Base-by-base conservation (phyloP, 2,797 vertebrate species). In the Gambusia yucatana region DNA sequence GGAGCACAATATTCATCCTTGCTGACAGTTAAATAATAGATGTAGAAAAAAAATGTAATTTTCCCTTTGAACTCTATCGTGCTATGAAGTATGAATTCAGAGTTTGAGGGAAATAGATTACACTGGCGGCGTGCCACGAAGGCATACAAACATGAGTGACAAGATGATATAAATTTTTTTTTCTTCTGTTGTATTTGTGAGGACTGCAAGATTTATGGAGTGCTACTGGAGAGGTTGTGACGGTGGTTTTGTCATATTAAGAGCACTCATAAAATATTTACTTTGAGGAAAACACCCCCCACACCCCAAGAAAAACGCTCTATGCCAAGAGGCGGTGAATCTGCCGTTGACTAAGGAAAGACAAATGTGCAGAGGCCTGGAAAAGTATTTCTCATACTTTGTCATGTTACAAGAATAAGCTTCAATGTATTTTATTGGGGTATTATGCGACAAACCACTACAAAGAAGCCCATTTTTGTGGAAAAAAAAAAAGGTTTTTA, bases 11-110 rank as follows among this genome's bases (percentile, higher is more conserved):
- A 90, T 93, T 92, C 93, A 92, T 89, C 91, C 81, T 80, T 84
- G 84, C 90, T 93, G 93, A 94, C 93, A 94, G 93, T 90, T 93
- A 94, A 94, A 95, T 94, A 95, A 95, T 93, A 94, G 92, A 94
- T 94, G 87, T 87, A 87, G 78, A 91, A 91, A 91, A 91, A 89
- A 88, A 91, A 93, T 76, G 75, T 89, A 91, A 94, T 94, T 91
- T 94, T 88, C 86, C 77, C 80, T 75, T 85, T 82, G 87, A 94
- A 93, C 89, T 93, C 90, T 83, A 92, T 94, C 88, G 88, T 89
- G 84, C 80, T 86, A 87, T 79, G 88, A 87, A 92, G 85, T 88
- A 89, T 85, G 90, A 93, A 93, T 93, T 84, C 74, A 77, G 82
- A 89, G 88, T 85, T 81, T 86, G 74, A 76, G 82, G 89, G 88